Evolutionary conservation across 1,140 invertebrate genomes (phyloP).

Genomic region (Telenomus remus): DNA sequence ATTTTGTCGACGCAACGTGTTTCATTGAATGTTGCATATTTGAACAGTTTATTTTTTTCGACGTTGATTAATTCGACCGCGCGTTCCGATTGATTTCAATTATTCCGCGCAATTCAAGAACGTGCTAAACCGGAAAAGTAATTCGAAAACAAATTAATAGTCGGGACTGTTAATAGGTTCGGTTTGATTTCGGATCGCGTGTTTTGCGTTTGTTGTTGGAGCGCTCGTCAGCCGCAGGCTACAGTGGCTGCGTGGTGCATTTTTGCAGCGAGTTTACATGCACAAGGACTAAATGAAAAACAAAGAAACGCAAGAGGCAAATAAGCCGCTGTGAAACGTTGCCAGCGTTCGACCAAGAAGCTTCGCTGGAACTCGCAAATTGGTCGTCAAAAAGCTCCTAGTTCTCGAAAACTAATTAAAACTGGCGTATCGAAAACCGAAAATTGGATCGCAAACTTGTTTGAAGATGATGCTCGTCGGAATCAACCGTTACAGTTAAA

Average conservation of each 20-base stretch:
- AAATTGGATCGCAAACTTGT: constrained; percentile 33
- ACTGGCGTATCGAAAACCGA: constrained; percentile 25
- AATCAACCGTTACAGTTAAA: constrained; percentile 18
- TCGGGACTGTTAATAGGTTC: constrained; percentile 61
- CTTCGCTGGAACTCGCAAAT: constrained; percentile 49
- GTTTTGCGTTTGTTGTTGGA: constrained; percentile 66
- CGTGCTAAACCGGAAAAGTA: constrained; percentile 58
- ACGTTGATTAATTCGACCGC: constrained; percentile 12
- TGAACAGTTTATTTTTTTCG: too few species aligned
- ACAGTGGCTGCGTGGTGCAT: constrained; percentile 57
- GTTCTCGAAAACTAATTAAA: constrained; percentile 50
- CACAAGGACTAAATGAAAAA: constrained; percentile 62
- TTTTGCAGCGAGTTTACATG: constrained; percentile 69
- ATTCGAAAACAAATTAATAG: constrained; percentile 67
- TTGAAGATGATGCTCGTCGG: constrained; percentile 13
- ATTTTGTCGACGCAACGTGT: too few species aligned
- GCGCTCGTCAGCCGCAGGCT: constrained; percentile 68
- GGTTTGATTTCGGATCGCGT: constrained; percentile 65
- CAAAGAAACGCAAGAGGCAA: constrained; percentile 60
- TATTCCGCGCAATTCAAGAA: constrained; percentile 29
- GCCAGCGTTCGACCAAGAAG: constrained; percentile 65
- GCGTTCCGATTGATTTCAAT: constrained; percentile 24
- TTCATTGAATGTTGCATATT: too few species aligned
- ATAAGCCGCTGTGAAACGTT: constrained; percentile 40
- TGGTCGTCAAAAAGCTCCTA: constrained; percentile 41